Evolutionary conservation across 1,140 invertebrate genomes (phyloP).

Genomic region (Nomia melanderi): DNA sequence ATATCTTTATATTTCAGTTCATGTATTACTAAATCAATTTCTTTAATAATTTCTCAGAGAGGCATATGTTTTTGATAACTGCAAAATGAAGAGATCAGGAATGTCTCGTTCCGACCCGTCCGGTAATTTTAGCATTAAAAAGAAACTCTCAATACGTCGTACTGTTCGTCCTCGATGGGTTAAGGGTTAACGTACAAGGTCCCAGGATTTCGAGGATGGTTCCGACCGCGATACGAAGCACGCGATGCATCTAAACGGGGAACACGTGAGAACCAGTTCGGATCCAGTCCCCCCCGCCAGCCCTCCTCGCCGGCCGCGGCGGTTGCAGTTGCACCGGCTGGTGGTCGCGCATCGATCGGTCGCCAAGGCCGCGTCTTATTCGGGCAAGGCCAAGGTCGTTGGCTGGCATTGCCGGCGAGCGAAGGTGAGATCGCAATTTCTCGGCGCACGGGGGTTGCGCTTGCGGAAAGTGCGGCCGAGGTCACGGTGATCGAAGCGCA

Average conservation of each 20-base stretch:
- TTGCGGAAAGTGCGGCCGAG: conserved; percentile 51
- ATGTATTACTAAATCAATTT: no score
- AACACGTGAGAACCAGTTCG: conserved; percentile 63
- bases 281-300: conserved; percentile 35
- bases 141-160: no score
- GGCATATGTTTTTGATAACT: no score
- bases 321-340: conserved; percentile 56
- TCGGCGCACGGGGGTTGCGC: conserved; percentile 47
- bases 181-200: no score
- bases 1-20: no score
- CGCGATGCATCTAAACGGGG: conserved; percentile 60
- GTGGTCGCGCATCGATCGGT: conserved; percentile 72
- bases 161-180: no score
- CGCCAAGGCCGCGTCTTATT: conserved; percentile 71
- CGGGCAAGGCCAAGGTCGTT: conserved; percentile 76
- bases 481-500: conserved; percentile 28
- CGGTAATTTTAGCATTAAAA: no score
- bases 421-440: conserved; percentile 63
- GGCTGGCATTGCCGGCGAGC: conserved; percentile 66
- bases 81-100: no score
- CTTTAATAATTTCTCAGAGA: no score
- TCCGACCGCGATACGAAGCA: conserved; percentile 26
- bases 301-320: neutral
- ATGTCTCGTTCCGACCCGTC: no score
- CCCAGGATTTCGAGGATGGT: neutral